These are phyloP conservation scores for Orientallactaga sibirica DNA, from an alignment of 2,797 vertebrate species.

Conservation along the genomic window DNA sequence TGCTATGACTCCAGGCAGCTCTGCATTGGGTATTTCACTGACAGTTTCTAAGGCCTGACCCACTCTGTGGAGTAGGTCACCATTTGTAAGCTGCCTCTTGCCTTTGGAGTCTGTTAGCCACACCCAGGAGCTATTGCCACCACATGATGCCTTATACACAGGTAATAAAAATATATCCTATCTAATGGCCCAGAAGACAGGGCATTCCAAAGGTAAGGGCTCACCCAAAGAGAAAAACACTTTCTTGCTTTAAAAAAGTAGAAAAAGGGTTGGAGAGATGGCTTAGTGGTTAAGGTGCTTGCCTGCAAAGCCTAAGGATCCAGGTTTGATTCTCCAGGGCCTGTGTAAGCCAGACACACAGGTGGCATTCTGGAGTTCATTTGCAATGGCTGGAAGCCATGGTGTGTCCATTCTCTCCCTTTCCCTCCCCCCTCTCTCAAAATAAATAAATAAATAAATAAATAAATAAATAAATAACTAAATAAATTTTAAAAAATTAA, in stretches of 20 bases:
- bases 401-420: too few species aligned
- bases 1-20: neutral
- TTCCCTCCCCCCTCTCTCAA: too few species aligned
- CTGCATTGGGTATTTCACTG: neutral
- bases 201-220: neutral
- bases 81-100: neutral
- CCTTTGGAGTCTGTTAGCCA: neutral
- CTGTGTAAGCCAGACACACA: too few species aligned
- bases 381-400: too few species aligned
- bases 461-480: too few species aligned
- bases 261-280: neutral
- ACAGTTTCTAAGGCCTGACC: neutral
- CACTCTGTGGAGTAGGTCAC: neutral
- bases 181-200: neutral
- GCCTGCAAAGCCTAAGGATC: too few species aligned
- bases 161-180: neutral
- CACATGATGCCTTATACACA: neutral
- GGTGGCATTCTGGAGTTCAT: too few species aligned
- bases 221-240: neutral
- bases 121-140: neutral
- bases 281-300: too few species aligned
- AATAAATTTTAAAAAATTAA: neutral
- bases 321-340: too few species aligned
- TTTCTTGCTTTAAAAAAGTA: constrained; percentile 35
- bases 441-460: too few species aligned